Percentiles rank a stretch among this genome's conserved stretches.
Evolutionary conservation across 2,888 invertebrate species (phyloP).

Genomic region (Netelia melanura): DNA sequence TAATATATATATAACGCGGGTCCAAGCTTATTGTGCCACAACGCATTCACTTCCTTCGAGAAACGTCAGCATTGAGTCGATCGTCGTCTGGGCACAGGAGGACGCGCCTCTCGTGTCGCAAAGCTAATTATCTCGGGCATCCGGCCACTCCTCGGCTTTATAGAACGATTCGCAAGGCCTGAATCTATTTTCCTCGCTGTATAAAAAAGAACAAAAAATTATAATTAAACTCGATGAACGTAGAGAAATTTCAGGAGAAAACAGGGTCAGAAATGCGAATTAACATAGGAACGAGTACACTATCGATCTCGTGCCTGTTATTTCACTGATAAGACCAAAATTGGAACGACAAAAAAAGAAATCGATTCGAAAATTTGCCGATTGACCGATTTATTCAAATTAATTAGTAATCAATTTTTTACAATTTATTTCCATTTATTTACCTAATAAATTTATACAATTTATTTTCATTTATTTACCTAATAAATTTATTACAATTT

Average conservation of each 20-base stretch:
- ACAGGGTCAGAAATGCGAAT: conserved; percentile 22
- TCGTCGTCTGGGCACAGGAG: neutral
- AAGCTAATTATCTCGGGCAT: conserved; percentile 46
- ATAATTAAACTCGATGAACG: neutral
- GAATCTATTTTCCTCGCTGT: conserved; percentile 30
- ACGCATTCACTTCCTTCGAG: neutral
- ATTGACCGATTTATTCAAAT: neutral
- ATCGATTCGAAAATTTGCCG: neutral
- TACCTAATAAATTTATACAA: neutral
- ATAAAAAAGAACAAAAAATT: neutral
- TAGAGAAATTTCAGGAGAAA: conserved; percentile 45
- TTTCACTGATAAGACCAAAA: neutral
- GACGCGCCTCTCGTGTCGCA: conserved; percentile 19
- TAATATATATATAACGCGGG: neutral
- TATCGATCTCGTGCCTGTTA: neutral
- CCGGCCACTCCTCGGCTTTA: conserved; percentile 56
- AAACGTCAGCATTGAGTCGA: neutral
- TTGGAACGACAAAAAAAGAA: neutral
- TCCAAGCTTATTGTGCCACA: neutral
- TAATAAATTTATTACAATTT: neutral
- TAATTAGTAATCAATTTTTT: conserved; percentile 11
- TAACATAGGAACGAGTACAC: neutral
- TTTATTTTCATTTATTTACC: neutral
- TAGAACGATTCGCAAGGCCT: conserved; percentile 49
- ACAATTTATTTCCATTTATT: neutral